These are phyloP conservation scores for Eucera pruinosa DNA, from an alignment of 2,888 invertebrate genomes.

Conservation along the genomic window DNA sequence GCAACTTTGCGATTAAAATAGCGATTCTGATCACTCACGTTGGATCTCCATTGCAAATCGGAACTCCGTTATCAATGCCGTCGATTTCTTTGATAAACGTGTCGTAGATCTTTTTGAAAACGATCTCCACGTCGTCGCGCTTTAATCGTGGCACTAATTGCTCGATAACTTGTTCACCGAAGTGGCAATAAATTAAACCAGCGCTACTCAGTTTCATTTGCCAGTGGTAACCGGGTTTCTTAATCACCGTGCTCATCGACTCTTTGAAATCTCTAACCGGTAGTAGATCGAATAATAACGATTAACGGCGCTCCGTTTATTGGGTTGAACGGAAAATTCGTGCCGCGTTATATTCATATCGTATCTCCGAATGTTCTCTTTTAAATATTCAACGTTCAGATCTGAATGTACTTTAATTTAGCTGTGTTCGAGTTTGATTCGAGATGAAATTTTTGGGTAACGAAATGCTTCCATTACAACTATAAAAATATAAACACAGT, in stretches of 20 bases:
- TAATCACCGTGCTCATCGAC: slow-evolving; percentile 73
- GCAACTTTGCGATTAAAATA: no score
- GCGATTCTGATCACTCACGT: slow-evolving; percentile 67
- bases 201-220: slow-evolving; percentile 95
- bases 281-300: no score
- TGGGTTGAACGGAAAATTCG: no score
- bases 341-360: no score
- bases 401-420: no score
- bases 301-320: no score
- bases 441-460: no score
- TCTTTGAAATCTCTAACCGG: slow-evolving; percentile 50
- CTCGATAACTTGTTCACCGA: slow-evolving; percentile 92
- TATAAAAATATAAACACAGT: no score
- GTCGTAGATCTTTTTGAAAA: slow-evolving; percentile 92
- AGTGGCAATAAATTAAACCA: slow-evolving; percentile 95
- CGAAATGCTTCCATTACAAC: no score
- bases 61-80: slow-evolving; percentile 98
- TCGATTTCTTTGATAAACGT: slow-evolving; percentile 96
- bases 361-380: no score
- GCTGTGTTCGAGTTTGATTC: no score
- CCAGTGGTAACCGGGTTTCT: slow-evolving; percentile 79
- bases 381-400: no score
- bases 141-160: slow-evolving; percentile 86
- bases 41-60: slow-evolving; percentile 90
- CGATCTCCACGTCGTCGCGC: slow-evolving; percentile 86